These are phyloP conservation scores for Hydra vulgaris DNA, from an alignment of 30 jellyfish, hydroid and myxozoan genomes.

Conservation along the genomic window DNA sequence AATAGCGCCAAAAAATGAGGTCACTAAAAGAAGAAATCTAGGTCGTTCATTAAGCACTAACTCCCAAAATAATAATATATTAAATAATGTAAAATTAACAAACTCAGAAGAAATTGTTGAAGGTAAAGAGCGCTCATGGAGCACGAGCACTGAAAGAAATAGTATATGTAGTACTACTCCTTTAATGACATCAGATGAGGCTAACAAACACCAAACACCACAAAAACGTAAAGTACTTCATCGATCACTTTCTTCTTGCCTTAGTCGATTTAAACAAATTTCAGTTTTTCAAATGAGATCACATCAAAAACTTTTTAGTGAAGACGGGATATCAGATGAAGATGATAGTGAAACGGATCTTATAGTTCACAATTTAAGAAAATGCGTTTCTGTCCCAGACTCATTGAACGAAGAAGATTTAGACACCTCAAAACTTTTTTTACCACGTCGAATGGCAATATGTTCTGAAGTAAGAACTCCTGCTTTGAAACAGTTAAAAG, in stretches of 20 bases:
- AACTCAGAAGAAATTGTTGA: too few relatives aligned
- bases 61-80: too few relatives aligned
- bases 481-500: constrained; percentile 30
- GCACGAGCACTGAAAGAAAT: background rate
- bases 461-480: constrained; percentile 26
- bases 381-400: constrained; percentile 1
- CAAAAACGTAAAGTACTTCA: background rate
- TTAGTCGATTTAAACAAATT: background rate
- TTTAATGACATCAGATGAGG: background rate
- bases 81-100: too few relatives aligned
- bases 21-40: too few relatives aligned
- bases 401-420: constrained; percentile 11
- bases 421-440: constrained; percentile 5
- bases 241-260: background rate
- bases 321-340: background rate
- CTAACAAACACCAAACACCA: background rate
- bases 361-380: background rate
- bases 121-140: too few relatives aligned
- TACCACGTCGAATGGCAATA: constrained; percentile 33
- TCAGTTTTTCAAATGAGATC: background rate
- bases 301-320: background rate
- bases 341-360: background rate
- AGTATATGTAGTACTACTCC: background rate
- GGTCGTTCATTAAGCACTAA: too few relatives aligned
- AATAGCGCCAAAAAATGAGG: too few relatives aligned